Evolutionary conservation across 1,140 invertebrate species (phyloP).

Genomic region (Phymorhynchus buccinoides): DNA sequence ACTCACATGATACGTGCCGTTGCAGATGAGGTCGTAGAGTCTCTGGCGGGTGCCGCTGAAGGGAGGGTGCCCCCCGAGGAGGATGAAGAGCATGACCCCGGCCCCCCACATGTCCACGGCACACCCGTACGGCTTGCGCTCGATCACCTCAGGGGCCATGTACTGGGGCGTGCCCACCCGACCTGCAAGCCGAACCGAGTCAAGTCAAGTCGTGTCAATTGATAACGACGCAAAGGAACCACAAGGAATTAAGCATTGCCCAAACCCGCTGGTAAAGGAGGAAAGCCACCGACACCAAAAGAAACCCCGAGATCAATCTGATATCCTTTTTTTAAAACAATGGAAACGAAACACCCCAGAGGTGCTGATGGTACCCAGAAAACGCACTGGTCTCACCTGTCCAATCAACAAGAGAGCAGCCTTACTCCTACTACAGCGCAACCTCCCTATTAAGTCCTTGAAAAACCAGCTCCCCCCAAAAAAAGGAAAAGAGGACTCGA

Average conservation of each 20-base stretch:
- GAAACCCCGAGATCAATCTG: no score
- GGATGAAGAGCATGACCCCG: slow-evolving; percentile 92
- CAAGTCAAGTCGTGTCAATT: no score
- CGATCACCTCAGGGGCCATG: slow-evolving; percentile 97
- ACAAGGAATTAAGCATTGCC: no score
- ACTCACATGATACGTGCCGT: slow-evolving; percentile 80
- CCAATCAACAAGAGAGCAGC: no score
- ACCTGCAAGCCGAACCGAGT: slow-evolving; percentile 77
- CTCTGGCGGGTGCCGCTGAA: slow-evolving; percentile 94
- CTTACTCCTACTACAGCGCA: no score
- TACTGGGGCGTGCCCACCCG: slow-evolving; percentile 95
- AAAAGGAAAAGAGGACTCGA: no score
- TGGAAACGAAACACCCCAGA: no score
- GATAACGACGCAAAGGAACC: not conserved
- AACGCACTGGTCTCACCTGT: no score
- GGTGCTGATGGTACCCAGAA: no score
- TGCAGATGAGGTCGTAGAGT: slow-evolving; percentile 90
- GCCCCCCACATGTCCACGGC: slow-evolving; percentile 97
- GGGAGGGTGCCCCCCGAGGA: slow-evolving; percentile 93
- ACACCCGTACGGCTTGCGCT: slow-evolving; percentile 93
- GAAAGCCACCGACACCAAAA: not conserved
- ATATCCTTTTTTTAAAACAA: no score
- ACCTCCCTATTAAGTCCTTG: no score
- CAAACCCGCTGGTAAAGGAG: not conserved
- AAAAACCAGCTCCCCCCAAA: no score